Evolutionary conservation across 2,113 vertebrate genomes (phyloP).

Genomic region (Neolamprologus sp.): DNA sequence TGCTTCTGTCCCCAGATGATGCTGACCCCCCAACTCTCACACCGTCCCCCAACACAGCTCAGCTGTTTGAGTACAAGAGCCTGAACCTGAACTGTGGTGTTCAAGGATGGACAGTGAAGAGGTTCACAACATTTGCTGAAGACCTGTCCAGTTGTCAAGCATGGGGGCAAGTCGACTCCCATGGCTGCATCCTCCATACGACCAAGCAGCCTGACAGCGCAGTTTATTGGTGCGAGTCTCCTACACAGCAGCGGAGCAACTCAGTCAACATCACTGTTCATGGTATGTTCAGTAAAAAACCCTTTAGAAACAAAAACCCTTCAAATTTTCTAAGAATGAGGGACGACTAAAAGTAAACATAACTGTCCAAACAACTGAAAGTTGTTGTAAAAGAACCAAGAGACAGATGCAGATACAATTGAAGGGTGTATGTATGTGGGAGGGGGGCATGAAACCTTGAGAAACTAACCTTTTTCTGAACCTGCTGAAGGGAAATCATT

Average conservation of each 20-base stretch:
- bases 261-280: background rate
- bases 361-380: fast-evolving
- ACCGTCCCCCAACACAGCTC: background rate
- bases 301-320: fast-evolving
- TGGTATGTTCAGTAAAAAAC: background rate
- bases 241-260: background rate
- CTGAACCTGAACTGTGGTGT: background rate
- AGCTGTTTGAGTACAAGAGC: background rate
- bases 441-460: background rate
- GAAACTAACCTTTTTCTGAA: background rate
- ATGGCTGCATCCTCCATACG: fast-evolving
- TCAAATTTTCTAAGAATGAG: background rate
- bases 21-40: background rate
- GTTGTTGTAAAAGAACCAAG: background rate
- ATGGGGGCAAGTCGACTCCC: fast-evolving
- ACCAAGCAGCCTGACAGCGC: background rate
- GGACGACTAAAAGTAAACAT: background rate
- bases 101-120: background rate
- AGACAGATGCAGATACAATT: background rate
- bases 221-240: slow-evolving; percentile 18
- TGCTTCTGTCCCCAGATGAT: background rate
- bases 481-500: background rate
- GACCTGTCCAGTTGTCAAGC: background rate
- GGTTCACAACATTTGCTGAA: background rate
- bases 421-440: fast-evolving